phyloP scores from a whole-genome alignment of 2,797 vertebrate species.

The Neomorphus geoffroyi region DNA sequence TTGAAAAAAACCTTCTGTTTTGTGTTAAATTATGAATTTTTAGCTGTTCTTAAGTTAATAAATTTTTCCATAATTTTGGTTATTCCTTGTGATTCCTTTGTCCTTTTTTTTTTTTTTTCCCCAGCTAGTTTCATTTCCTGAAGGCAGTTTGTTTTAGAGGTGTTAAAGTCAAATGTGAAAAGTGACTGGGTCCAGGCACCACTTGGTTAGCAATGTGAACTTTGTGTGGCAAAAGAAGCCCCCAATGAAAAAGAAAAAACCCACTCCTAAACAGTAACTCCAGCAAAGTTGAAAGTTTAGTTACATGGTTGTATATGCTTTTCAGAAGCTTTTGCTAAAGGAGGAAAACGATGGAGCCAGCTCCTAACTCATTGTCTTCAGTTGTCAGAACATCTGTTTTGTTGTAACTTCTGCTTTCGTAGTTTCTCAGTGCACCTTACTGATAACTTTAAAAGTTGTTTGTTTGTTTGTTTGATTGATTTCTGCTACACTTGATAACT shows the following conservation, averaged over 20 bases:
- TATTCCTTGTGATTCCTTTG: background rate
- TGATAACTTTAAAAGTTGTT: background rate
- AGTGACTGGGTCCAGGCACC: background rate
- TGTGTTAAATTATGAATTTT: background rate
- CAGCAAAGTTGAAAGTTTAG: background rate
- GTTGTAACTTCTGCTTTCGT: background rate
- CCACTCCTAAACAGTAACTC: background rate
- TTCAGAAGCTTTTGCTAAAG: background rate
- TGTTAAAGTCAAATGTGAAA: background rate
- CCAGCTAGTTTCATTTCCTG: background rate
- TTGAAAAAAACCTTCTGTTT: background rate
- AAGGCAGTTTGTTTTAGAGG: background rate
- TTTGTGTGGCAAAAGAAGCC: background rate
- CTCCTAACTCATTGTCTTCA: background rate
- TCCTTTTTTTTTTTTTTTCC: background rate
- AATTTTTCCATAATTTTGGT: background rate
- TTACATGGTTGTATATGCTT: background rate
- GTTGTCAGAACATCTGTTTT: background rate
- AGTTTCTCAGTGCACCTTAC: background rate
- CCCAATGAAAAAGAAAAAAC: rapidly evolving
- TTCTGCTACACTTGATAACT: background rate
- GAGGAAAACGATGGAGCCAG: background rate
- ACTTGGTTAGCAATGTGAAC: background rate
- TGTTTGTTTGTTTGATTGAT: too few relatives aligned
- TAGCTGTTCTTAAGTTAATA: background rate